A percentile compares a stretch with the other conserved stretches of the same genome.
Evolutionary conservation across 2,888 invertebrate species (phyloP).

Genomic region (Cephus nigrinus): DNA sequence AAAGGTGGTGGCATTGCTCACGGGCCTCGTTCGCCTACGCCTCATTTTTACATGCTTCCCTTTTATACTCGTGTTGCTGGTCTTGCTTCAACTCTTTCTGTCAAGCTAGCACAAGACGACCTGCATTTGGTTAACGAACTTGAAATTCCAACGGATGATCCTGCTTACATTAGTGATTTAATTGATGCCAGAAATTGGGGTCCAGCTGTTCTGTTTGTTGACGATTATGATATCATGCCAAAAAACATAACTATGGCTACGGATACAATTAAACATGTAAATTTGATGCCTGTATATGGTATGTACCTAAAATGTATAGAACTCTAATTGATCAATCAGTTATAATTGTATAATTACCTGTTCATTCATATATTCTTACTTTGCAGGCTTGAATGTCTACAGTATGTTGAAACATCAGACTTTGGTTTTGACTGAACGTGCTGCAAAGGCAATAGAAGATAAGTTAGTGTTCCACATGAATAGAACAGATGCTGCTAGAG

Average conservation of each 20-base stretch:
- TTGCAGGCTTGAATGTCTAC: slow-evolving; percentile 85
- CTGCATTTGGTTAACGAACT: slow-evolving; percentile 89
- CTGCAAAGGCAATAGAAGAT: slow-evolving; percentile 87
- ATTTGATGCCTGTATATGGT: slow-evolving; percentile 95
- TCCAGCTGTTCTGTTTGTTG: slow-evolving; percentile 92
- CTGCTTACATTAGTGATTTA: slow-evolving; percentile 81
- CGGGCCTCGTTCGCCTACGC: slow-evolving; percentile 91
- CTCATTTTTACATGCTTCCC: slow-evolving; percentile 95
- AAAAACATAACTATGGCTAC: slow-evolving; percentile 88
- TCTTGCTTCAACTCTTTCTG: slow-evolving; percentile 83
- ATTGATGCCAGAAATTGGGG: slow-evolving; percentile 93
- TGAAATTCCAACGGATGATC: slow-evolving; percentile 86
- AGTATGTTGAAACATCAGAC: slow-evolving; percentile 98
- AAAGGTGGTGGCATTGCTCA: slow-evolving; percentile 85
- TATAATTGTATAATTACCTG: not conserved
- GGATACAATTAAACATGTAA: slow-evolving; percentile 82
- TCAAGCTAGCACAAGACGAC: slow-evolving; percentile 96
- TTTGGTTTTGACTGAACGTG: slow-evolving; percentile 85
- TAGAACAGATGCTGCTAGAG: slow-evolving; percentile 68
- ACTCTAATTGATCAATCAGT: not conserved
- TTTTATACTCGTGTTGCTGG: slow-evolving; percentile 82
- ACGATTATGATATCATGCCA: slow-evolving; percentile 91
- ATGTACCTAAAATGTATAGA: slow-evolving; percentile 26
- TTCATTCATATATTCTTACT: slow-evolving; percentile 2
- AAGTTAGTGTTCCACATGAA: slow-evolving; percentile 78